A percentile compares a stretch with the other conserved stretches of the same genome.
Conservation (phyloP, 2,113 vertebrate genomes). For the Podilymbus podiceps region DNA sequence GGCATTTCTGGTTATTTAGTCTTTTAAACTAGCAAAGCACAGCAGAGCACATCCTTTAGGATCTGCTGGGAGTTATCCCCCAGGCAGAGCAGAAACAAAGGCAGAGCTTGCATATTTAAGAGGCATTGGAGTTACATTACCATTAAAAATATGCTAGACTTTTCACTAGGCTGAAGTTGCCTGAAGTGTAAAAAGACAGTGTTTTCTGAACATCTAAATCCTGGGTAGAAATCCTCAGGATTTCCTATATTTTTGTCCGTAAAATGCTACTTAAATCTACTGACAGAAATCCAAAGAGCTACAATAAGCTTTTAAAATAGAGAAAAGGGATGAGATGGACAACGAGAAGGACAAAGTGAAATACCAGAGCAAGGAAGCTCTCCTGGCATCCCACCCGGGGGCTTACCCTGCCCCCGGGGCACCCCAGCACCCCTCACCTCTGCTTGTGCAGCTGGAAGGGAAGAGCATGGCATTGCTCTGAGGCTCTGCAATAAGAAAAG, state of each 20-base stretch:
- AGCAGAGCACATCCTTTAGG: neutral
- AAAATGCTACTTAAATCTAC: neutral
- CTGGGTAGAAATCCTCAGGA: neutral
- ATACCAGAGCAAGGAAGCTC: neutral
- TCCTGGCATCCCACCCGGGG: neutral
- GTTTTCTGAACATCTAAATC: neutral
- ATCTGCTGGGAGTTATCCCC: neutral
- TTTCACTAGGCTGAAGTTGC: neutral
- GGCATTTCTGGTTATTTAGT: neutral
- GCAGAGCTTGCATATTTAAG: neutral
- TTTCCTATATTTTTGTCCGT: neutral
- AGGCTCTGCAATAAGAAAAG: neutral
- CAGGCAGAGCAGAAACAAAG: neutral
- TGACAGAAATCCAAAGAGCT: neutral
- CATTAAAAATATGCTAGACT: accelerated
- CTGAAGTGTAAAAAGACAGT: no score
- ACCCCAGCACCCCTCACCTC: neutral
- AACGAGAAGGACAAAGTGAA: neutral
- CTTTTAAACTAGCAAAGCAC: neutral
- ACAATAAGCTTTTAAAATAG: neutral
- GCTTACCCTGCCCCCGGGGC: neutral
- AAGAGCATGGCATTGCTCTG: no score
- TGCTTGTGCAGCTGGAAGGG: neutral
- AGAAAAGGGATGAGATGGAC: neutral
- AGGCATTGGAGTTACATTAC: neutral